Percentiles rank a stretch among this genome's conserved stretches.
Evolutionary conservation across 2,888 invertebrate species (phyloP).

Genomic region (Cybosia mesomella): DNA sequence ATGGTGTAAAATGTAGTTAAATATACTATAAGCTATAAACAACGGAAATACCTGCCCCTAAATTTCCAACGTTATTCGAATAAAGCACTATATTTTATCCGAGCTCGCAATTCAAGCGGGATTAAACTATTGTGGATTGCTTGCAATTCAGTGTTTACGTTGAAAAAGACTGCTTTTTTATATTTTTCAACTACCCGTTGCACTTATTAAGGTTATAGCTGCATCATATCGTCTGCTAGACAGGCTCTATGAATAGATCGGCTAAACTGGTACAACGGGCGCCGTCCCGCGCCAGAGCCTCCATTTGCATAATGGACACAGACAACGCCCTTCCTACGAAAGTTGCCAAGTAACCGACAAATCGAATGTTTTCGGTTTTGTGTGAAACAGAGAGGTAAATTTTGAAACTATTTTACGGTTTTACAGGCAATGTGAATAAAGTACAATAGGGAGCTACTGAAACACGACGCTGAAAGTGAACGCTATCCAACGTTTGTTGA

Average conservation of each 20-base stretch:
- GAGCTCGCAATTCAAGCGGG: constrained; percentile 34
- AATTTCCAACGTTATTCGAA: constrained; percentile 40
- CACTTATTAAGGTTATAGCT: constrained; percentile 61
- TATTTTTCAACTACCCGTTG: constrained; percentile 52
- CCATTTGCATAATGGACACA: constrained; percentile 81
- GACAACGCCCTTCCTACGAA: constrained; percentile 67
- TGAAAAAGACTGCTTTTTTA: constrained; percentile 48
- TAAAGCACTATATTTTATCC: constrained; percentile 38
- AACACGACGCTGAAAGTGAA: constrained; percentile 61
- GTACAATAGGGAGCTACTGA: constrained; percentile 50
- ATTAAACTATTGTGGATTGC: not conserved
- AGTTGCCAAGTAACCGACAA: constrained; percentile 64
- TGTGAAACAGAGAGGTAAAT: constrained; percentile 55
- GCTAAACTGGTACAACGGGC: constrained; percentile 72
- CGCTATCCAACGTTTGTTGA: constrained; percentile 58
- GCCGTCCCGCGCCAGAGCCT: constrained; percentile 55
- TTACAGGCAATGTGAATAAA: constrained; percentile 58
- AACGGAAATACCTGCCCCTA: constrained; percentile 35
- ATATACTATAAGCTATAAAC: constrained; percentile 42
- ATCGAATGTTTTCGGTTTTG: constrained; percentile 56
- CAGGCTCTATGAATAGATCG: constrained; percentile 72
- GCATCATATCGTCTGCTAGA: constrained; percentile 56
- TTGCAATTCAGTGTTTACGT: constrained; percentile 37
- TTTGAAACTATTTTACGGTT: constrained; percentile 66
- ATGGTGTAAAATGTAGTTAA: constrained; percentile 20